These are phyloP conservation scores for Epiperipatus broadwayi DNA, from an alignment of 2,888 invertebrate species.

Conservation along the genomic window DNA sequence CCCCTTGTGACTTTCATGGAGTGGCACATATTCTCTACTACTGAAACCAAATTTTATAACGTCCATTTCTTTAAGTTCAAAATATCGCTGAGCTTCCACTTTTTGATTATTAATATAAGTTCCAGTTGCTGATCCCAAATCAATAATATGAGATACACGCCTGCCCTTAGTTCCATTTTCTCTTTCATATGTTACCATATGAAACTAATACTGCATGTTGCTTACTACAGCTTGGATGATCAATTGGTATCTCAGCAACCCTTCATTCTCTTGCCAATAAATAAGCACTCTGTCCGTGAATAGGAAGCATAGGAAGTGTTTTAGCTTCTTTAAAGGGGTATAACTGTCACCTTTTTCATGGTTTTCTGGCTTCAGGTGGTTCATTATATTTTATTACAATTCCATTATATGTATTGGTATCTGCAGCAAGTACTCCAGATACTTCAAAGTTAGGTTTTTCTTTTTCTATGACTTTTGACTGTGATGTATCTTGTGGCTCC, in stretches of 20 bases:
- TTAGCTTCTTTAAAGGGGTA: conserved; percentile 92
- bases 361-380: conserved; percentile 86
- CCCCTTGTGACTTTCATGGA: too few relatives aligned
- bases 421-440: conserved; percentile 86
- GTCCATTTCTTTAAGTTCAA: conserved; percentile 84
- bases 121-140: conserved; percentile 88
- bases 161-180: conserved; percentile 52
- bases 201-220: conserved; percentile 91
- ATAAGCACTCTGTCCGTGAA: conserved; percentile 91
- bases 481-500: too few relatives aligned
- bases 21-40: conserved; percentile 80
- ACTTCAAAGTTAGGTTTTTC: conserved; percentile 77
- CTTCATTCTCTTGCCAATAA: conserved; percentile 82
- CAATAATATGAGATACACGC: conserved; percentile 74
- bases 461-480: conserved; percentile 30
- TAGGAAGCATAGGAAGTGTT: conserved; percentile 71
- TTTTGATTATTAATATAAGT: conserved; percentile 86
- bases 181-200: conserved; percentile 59
- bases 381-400: conserved; percentile 94
- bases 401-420: conserved; percentile 84
- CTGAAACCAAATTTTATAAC: conserved; percentile 95
- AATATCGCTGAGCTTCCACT: conserved; percentile 71
- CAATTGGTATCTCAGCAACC: conserved; percentile 86
- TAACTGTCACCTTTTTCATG: conserved; percentile 80
- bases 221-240: conserved; percentile 96